Base-by-base conservation (phyloP, 23 tunicate species). In the Trididemnum clinides region DNA sequence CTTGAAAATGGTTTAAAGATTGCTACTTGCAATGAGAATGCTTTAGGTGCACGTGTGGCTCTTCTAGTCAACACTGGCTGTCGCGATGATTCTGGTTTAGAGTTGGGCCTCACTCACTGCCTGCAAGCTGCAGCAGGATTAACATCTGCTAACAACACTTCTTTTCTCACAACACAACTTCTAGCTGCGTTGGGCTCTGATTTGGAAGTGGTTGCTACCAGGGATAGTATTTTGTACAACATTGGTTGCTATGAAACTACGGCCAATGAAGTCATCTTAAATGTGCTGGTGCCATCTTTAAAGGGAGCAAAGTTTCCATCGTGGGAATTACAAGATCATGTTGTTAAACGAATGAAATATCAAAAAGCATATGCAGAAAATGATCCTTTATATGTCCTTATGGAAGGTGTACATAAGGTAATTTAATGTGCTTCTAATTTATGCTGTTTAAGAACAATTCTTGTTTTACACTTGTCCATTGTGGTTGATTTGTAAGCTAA, bases 101-200 rank as follows among this genome's bases (percentile, higher is more conserved):
- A 80, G 23, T 51, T 79, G 4, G 98, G 98, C 0, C 50, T 88
- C 35, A 84, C 93, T 5, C 98, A 93, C 38, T 84, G 90, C 39
- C 3, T 93, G 50, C 93, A 92, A 50, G 71, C 87, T 0, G 22
- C 72, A 22, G 86, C 98, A 22, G 86, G 73, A 21, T 49, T 93
- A 34, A 84, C 89, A 38, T 33, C 81, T 22, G 26, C 77, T 0
- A 58, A 84, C 33, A 82, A 88, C 80, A 88, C 98, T n/a, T 87
- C 98, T 20, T 93, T 88, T 65, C 80, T 86, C 10, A 84, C 92
- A 5, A 87, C 98, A 19, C 98, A 93, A 34, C 84, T 89, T 7
- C 50, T 93, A 15, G 82, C 91, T 29, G 58, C 83, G 1, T 75
- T 85, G 29, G 97, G 97, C 12, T 88, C 88, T 34, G 82, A 71